phyloP scores from a whole-genome alignment of 2,888 invertebrate species.

The Tenthredo notha region DNA sequence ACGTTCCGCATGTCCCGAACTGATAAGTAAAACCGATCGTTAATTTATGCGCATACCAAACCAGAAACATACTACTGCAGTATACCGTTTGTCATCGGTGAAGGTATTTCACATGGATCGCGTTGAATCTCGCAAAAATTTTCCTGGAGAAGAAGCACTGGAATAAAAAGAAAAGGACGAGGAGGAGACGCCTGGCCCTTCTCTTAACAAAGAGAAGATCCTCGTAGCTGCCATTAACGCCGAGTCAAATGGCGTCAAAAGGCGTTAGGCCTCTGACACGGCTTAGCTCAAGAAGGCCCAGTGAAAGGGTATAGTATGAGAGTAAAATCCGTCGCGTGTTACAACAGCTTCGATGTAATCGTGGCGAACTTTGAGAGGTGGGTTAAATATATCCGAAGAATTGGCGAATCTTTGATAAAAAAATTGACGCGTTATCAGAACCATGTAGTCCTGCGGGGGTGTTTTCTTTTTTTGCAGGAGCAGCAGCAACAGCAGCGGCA shows the following conservation, averaged over 20 bases:
- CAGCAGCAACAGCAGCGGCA: no score
- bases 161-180: neutral
- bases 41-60: conserved; percentile 64
- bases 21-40: conserved; percentile 66
- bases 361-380: neutral
- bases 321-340: neutral
- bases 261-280: conserved; percentile 35
- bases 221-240: conserved; percentile 35
- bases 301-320: conserved; percentile 7
- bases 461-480: neutral
- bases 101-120: neutral
- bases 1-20: conserved; percentile 65
- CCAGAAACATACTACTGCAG: neutral
- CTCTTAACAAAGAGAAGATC: conserved; percentile 22
- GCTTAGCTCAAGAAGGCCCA: neutral
- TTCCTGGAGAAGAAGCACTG: neutral
- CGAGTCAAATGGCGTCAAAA: conserved; percentile 36
- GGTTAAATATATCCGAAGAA: neutral
- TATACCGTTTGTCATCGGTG: conserved; percentile 15
- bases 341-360: neutral
- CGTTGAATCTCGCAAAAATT: neutral
- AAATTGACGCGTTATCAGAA: neutral
- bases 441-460: neutral
- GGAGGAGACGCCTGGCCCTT: neutral
- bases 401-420: neutral